These are phyloP conservation scores for Himantopus leucocephalus DNA, from an alignment of 2,113 vertebrate species.

Conservation along the genomic window DNA sequence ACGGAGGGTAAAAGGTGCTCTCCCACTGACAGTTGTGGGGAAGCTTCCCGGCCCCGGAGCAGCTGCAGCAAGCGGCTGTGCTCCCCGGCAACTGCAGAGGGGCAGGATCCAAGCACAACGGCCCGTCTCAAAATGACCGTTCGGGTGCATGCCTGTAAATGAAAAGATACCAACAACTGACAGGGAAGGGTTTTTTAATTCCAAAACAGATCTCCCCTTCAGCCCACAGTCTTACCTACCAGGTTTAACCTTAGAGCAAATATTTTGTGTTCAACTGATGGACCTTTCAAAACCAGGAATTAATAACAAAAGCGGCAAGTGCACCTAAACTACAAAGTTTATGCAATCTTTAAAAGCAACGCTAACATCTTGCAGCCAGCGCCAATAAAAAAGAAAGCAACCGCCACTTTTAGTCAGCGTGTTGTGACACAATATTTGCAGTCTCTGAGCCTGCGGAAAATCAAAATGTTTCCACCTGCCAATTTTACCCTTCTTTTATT, in stretches of 20 bases:
- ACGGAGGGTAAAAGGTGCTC: too few relatives aligned
- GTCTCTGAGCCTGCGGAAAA: background rate
- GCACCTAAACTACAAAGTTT: background rate
- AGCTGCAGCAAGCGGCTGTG: too few relatives aligned
- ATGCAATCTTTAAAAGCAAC: background rate
- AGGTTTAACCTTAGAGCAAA: background rate
- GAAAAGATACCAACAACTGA: background rate
- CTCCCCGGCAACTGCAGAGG: background rate
- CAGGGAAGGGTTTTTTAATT: background rate
- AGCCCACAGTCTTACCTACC: background rate
- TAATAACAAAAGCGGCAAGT: background rate
- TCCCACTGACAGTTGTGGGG: too few relatives aligned
- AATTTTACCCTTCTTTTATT: background rate
- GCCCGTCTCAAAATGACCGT: background rate
- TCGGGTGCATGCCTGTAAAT: rapidly evolving
- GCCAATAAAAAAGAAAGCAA: background rate
- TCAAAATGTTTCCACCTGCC: background rate
- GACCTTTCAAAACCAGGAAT: background rate
- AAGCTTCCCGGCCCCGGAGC: too few relatives aligned
- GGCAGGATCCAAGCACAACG: background rate
- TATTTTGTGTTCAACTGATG: background rate
- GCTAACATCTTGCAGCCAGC: background rate
- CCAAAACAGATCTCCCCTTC: background rate
- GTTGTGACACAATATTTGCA: background rate
- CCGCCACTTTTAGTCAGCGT: background rate